A percentile compares a stretch with the other conserved stretches of the same genome.
Evolutionary conservation across 1,140 invertebrate genomes (phyloP).

Genomic region (Drosophila kanapiae): DNA sequence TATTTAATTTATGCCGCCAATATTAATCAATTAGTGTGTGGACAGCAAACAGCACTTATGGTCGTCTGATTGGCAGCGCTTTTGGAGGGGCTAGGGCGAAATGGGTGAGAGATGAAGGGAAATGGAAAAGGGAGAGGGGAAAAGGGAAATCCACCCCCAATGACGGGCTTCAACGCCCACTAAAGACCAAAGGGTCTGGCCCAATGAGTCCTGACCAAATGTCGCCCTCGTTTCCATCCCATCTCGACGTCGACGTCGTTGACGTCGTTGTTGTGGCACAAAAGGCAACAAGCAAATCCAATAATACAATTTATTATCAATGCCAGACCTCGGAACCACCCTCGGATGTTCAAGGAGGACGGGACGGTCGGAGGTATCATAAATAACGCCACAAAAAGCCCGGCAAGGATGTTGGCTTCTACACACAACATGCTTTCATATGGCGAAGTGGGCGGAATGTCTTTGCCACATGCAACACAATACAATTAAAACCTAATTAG

Average conservation of each 20-base stretch:
- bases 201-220: constrained; percentile 57
- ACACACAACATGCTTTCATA: constrained; percentile 47
- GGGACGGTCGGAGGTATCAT: constrained; percentile 37
- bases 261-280: constrained; percentile 35
- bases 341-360: constrained; percentile 17
- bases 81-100: not conserved
- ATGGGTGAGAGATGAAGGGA: constrained; percentile 3
- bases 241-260: constrained; percentile 7
- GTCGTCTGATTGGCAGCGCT: constrained; percentile 64
- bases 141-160: constrained; percentile 30
- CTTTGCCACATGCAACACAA: constrained; percentile 57
- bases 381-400: constrained; percentile 67
- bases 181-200: constrained; percentile 27
- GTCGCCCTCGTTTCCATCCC: constrained; percentile 30
- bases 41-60: constrained; percentile 78
- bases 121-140: not conserved
- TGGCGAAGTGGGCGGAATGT: constrained; percentile 42
- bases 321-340: constrained; percentile 54
- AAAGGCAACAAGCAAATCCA: constrained; percentile 79
- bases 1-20: constrained; percentile 70
- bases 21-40: constrained; percentile 79
- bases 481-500: constrained; percentile 80
- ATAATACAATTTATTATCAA: constrained; percentile 82
- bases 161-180: constrained; percentile 50
- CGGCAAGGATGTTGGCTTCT: constrained; percentile 18